These are phyloP conservation scores for Ginglymostoma cirratum DNA, from an alignment of 2,113 vertebrate species.

Conservation along the genomic window DNA sequence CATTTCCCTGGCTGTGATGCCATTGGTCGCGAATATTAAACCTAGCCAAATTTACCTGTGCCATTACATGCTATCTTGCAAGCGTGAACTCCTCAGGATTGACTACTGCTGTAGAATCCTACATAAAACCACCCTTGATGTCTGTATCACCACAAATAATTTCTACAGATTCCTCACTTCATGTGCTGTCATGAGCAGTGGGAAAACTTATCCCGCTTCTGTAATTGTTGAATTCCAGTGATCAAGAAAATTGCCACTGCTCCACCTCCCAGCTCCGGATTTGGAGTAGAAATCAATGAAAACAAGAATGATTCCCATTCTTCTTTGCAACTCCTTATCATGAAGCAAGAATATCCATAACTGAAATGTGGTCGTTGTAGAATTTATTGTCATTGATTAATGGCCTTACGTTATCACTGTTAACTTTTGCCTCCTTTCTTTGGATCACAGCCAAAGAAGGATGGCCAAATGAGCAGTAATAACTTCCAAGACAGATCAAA, in stretches of 20 bases:
- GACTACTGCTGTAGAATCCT: not conserved
- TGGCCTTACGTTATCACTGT: not conserved
- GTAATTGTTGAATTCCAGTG: not conserved
- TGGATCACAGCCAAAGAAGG: not conserved
- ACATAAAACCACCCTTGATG: not conserved
- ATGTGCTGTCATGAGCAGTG: not conserved
- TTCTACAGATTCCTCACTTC: not conserved
- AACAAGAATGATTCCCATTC: not conserved
- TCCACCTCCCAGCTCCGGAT: not conserved
- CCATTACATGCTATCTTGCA: not conserved
- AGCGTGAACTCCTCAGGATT: not conserved
- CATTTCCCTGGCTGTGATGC: not conserved
- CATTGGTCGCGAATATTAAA: not conserved
- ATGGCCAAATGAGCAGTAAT: not conserved
- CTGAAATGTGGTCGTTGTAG: not conserved
- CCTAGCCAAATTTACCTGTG: not conserved
- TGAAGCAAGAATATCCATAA: not conserved
- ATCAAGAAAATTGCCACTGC: not conserved
- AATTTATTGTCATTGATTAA: not conserved
- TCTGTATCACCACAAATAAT: not conserved
- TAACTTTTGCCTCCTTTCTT: not conserved
- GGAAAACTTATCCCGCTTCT: not conserved
- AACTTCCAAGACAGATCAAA: not conserved
- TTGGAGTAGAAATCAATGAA: not conserved
- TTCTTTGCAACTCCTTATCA: not conserved